These are phyloP conservation scores for Acanthochromis polyacanthus DNA, from an alignment of 2,113 vertebrate genomes.

Conservation along the genomic window DNA sequence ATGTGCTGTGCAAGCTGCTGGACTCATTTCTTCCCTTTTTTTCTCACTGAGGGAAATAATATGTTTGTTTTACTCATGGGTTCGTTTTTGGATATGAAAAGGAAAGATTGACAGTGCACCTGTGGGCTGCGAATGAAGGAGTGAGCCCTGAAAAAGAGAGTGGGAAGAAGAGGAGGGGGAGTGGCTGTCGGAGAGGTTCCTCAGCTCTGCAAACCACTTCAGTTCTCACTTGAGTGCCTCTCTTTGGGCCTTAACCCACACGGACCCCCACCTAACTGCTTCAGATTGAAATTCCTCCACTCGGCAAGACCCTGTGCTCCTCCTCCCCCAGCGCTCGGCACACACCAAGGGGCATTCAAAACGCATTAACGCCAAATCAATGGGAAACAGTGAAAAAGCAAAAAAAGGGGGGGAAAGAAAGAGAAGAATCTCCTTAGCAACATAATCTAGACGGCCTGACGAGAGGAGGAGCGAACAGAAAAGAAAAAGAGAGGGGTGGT, in stretches of 20 bases:
- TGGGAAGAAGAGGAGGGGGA: constrained; percentile 33
- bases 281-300: constrained; percentile 98
- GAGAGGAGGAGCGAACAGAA: constrained; percentile 92
- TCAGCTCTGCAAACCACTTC: constrained; percentile 91
- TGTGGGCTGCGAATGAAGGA: constrained; percentile 73
- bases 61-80: constrained; percentile 73
- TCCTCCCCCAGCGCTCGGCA: constrained; percentile 70
- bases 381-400: constrained; percentile 96
- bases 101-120: constrained; percentile 78
- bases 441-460: constrained; percentile 97
- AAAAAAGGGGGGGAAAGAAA: constrained; percentile 80
- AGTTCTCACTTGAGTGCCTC: constrained; percentile 99
- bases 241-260: constrained; percentile 89
- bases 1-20: constrained; percentile 16
- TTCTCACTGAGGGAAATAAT: constrained; percentile 35
- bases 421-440: constrained; percentile 99
- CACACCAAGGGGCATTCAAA: constrained; percentile 99
- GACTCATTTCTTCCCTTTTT: constrained; percentile 2
- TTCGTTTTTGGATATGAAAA: constrained; percentile 55
- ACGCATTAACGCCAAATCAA: constrained; percentile 99
- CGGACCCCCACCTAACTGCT: constrained; percentile 91
- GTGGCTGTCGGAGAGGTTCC: constrained; percentile 60
- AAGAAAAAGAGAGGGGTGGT: constrained; percentile 86
- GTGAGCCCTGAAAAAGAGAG: constrained; percentile 61
- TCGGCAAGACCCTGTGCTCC: constrained; percentile 86